Evolutionary conservation across 2,888 invertebrate species (phyloP), one percentile per base, ranked within the genome.

Genomic region (Criorhina ranunculi): DNA sequence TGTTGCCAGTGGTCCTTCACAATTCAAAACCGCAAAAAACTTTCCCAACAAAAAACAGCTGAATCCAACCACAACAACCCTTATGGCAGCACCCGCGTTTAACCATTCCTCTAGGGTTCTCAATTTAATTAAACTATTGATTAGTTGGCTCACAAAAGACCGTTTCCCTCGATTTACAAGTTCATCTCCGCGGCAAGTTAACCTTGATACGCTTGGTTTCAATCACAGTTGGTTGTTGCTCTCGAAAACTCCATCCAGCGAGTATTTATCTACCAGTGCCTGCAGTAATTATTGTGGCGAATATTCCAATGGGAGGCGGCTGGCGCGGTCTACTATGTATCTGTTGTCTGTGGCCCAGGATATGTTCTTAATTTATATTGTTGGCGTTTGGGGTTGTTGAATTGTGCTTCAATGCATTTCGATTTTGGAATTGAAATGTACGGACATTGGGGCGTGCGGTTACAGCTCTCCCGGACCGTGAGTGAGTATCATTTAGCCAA

Each of bases 401-500:
- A 15, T 33, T 31, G 15, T 12, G 11, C 33, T 35, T 24, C 19
- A 11, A 12, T 37, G 33, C 19, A 40, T 37, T 35, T 15, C 51
- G 33, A 33, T 37, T 35, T 29, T 29, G 37, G 12, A 51, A 66
- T 51, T 51, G 12, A 51, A 17, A 51, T 51, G 37, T 35, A 37
- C 7, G 33, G 6, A 17, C 42, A 29, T 2, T 29, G 19, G 2
- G 60, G 4, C 19, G 19, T 24, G 37, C 17, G 11, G 33, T 33
- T 44, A 5, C 8, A 8, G 19, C 9, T 35, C 33, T 17, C 35
- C 12, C 31, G n/a, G n/a, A 40, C 19, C 15, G 31, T 40, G 8
- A 46, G 19, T 46, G 46, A 24, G 46, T 9, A 53, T 17, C 44
- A 75, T 67, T 66, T 67, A 60, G 53, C 67, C n/a, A 8, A 7